A percentile compares a stretch with the other conserved stretches of the same genome.
phyloP scores from a whole-genome alignment of 2,888 invertebrate genomes.

The Copidosoma aretas region DNA sequence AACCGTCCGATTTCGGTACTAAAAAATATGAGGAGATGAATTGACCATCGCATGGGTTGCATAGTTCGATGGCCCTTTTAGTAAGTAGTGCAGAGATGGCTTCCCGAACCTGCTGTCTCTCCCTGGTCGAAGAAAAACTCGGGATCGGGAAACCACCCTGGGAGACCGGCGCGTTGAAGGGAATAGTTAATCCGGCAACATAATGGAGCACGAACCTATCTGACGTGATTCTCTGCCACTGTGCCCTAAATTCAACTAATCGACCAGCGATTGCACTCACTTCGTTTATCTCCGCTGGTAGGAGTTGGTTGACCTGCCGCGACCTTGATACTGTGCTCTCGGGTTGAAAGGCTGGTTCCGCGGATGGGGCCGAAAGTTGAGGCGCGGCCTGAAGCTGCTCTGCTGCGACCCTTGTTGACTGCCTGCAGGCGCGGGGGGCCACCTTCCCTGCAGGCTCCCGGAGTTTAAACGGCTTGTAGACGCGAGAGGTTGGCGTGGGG shows the following conservation, averaged over 20 bases:
- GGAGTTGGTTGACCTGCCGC: neutral
- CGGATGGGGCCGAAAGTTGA: slow-evolving; percentile 2
- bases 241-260: neutral
- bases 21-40: slow-evolving; percentile 35
- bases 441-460: slow-evolving; percentile 2
- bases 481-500: neutral
- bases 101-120: neutral
- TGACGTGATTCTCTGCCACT: slow-evolving; percentile 24
- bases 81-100: neutral
- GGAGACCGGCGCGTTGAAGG: slow-evolving; percentile 6
- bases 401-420: neutral
- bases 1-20: slow-evolving; percentile 31
- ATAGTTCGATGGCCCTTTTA: slow-evolving; percentile 24
- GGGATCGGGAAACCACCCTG: neutral
- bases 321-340: neutral
- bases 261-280: slow-evolving; percentile 31
- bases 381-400: slow-evolving; percentile 1
- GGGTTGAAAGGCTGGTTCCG: slow-evolving; percentile 2
- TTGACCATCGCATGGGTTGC: slow-evolving; percentile 15
- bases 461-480: slow-evolving; percentile 4
- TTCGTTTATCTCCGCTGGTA: neutral
- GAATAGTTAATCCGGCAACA: slow-evolving; percentile 28
- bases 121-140: neutral
- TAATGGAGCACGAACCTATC: slow-evolving; percentile 24
- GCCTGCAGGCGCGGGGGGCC: neutral